A percentile compares a stretch with the other conserved stretches of the same genome.
phyloP scores from a whole-genome alignment of 2,113 vertebrate species.

The Toxotes chatareus region DNA sequence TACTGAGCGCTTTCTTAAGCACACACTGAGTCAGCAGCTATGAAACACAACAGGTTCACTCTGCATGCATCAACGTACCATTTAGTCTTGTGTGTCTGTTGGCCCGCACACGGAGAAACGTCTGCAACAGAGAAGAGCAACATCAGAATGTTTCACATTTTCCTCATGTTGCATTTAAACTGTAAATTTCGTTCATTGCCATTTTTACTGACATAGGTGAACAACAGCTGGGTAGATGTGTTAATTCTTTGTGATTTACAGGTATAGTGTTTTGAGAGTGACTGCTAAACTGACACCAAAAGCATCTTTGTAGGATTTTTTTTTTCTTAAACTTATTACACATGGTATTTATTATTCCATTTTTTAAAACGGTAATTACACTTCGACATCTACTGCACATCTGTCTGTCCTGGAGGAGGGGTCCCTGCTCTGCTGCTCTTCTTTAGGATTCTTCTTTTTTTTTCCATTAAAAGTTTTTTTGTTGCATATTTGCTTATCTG shows the following conservation, averaged over 20 bases:
- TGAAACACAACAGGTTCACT: slow-evolving; percentile 37
- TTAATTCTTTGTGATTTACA: neutral
- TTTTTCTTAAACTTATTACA: neutral
- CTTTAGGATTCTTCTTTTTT: neutral
- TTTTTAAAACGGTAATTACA: neutral
- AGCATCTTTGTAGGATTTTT: no score
- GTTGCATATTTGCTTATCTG: neutral
- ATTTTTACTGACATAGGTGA: neutral
- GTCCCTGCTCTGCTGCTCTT: no score
- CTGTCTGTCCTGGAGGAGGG: no score
- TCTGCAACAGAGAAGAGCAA: slow-evolving; percentile 80
- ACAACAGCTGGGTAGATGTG: neutral
- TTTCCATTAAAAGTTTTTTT: neutral
- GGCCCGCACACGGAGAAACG: slow-evolving; percentile 93
- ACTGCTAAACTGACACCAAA: no score
- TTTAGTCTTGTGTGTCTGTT: slow-evolving; percentile 97
- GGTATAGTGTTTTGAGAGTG: neutral
- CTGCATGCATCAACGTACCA: slow-evolving; percentile 84
- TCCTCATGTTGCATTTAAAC: neutral
- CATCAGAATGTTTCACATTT: neutral
- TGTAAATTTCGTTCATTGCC: neutral
- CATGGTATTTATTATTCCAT: neutral
- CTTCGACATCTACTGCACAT: no score
- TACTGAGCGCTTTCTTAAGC: slow-evolving; percentile 11
- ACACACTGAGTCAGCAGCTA: slow-evolving; percentile 35